Conservation (phyloP, 2,113 vertebrate genomes). For the Esox niger region DNA sequence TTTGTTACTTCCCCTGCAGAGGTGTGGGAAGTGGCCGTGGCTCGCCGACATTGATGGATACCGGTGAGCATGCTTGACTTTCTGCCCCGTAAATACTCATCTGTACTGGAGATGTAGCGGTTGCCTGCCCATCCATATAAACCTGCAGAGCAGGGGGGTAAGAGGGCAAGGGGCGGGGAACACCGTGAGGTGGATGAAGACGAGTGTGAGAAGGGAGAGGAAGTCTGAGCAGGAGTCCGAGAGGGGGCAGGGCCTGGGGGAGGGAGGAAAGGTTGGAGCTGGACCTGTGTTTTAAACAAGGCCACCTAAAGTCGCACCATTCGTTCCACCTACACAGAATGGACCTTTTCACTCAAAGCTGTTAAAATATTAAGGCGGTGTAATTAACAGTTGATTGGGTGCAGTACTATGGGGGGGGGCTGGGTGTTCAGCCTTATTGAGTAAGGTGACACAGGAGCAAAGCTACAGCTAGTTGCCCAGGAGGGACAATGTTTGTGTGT, state of each 20-base stretch:
- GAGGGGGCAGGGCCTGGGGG: neutral
- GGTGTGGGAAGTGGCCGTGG: conserved; percentile 46
- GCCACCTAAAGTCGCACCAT: conserved; percentile 38
- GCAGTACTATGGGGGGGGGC: conserved; percentile 47
- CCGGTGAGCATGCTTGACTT: conserved; percentile 37
- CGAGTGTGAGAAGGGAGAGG: conserved; percentile 19
- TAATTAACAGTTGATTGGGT: conserved; percentile 71
- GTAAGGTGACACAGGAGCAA: conserved; percentile 51
- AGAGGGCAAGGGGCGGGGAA: conserved; percentile 14
- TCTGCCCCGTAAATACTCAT: conserved; percentile 30
- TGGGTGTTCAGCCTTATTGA: conserved; percentile 65
- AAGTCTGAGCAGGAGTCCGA: conserved; percentile 17
- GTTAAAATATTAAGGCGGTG: conserved; percentile 72
- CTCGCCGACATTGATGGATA: conserved; percentile 53
- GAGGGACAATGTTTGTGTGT: neutral
- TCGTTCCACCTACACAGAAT: conserved; percentile 27
- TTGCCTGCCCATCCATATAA: conserved; percentile 43
- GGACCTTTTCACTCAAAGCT: conserved; percentile 59
- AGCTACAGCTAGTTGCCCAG: conserved; percentile 9
- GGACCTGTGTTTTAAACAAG: neutral
- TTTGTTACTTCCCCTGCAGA: conserved; percentile 59
- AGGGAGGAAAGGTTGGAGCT: conserved; percentile 28
- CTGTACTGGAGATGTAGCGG: conserved; percentile 43
- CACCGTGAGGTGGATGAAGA: conserved; percentile 31
- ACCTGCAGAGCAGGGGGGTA: conserved; percentile 21